Conservation (phyloP, 2,888 invertebrate genomes). For the Trypoxylon attenuatum region DNA sequence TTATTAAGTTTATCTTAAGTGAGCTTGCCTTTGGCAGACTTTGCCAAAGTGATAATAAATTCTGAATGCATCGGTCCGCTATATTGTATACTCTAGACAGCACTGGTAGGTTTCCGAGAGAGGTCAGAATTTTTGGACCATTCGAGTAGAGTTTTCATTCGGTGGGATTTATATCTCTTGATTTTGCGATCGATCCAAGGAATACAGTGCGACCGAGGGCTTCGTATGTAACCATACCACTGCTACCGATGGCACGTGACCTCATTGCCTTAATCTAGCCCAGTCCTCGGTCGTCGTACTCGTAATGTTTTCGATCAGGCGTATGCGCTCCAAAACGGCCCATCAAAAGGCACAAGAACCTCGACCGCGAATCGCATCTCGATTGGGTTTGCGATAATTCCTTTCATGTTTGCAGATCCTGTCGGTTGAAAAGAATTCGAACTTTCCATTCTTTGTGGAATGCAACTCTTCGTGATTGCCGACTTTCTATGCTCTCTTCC, state of each 20-base stretch:
- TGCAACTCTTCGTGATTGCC: slow-evolving; percentile 41
- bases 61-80: too few species aligned
- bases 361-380: slow-evolving; percentile 21
- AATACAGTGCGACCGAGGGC: slow-evolving; percentile 4
- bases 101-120: too few species aligned
- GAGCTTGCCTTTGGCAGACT: too few species aligned
- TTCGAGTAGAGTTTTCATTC: too few species aligned
- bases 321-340: slow-evolving; percentile 6
- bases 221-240: slow-evolving; percentile 35
- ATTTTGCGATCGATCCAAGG: slow-evolving; percentile 22
- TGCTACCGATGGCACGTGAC: slow-evolving; percentile 57
- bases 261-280: slow-evolving; percentile 71
- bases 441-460: slow-evolving; percentile 52
- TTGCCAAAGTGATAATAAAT: too few species aligned
- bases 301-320: slow-evolving; percentile 26
- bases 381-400: slow-evolving; percentile 25
- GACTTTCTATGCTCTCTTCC: slow-evolving; percentile 49
- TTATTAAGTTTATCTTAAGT: not conserved
- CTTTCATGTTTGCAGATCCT: slow-evolving; percentile 27
- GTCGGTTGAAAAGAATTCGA: slow-evolving; percentile 19
- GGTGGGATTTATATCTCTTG: too few species aligned
- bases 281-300: slow-evolving; percentile 45
- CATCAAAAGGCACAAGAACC: slow-evolving; percentile 8
- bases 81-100: too few species aligned
- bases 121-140: too few species aligned